These are phyloP conservation scores for Enteromius trimaculatus DNA, from an alignment of 2,797 vertebrate genomes.

Conservation along the genomic window DNA sequence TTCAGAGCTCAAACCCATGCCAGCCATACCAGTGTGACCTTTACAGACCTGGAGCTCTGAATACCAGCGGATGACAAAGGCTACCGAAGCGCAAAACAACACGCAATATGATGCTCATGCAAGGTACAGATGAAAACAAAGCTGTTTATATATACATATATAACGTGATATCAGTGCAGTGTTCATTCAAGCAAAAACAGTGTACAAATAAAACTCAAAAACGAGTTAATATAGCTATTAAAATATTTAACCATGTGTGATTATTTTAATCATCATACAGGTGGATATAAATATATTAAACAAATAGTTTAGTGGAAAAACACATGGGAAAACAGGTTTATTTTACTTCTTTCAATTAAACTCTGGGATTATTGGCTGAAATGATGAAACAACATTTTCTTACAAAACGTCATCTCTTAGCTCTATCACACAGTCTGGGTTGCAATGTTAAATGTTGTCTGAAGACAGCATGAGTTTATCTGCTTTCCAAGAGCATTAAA, in stretches of 20 bases:
- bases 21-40: slow-evolving; percentile 57
- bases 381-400: too few species aligned
- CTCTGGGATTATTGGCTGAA: not conserved
- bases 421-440: not conserved
- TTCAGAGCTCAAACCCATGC: slow-evolving; percentile 63
- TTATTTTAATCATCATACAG: not conserved
- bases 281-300: not conserved
- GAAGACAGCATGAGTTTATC: not conserved
- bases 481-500: not conserved
- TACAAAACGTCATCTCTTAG: not conserved
- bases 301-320: not conserved
- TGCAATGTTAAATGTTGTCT: not conserved
- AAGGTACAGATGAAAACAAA: not conserved
- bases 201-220: not conserved
- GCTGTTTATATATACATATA: not conserved
- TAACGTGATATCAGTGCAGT: not conserved
- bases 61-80: slow-evolving; percentile 34
- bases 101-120: not conserved
- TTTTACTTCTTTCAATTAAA: not conserved
- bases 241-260: not conserved
- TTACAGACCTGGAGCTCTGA: not conserved
- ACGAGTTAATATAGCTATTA: not conserved
- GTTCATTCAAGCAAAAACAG: not conserved
- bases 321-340: not conserved
- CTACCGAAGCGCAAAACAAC: slow-evolving; percentile 37